Percentiles rank a stretch among this genome's conserved stretches.
These are phyloP conservation scores for Arrhamphus sclerolepis DNA, from an alignment of 2,797 vertebrate genomes.

Conservation along the genomic window DNA sequence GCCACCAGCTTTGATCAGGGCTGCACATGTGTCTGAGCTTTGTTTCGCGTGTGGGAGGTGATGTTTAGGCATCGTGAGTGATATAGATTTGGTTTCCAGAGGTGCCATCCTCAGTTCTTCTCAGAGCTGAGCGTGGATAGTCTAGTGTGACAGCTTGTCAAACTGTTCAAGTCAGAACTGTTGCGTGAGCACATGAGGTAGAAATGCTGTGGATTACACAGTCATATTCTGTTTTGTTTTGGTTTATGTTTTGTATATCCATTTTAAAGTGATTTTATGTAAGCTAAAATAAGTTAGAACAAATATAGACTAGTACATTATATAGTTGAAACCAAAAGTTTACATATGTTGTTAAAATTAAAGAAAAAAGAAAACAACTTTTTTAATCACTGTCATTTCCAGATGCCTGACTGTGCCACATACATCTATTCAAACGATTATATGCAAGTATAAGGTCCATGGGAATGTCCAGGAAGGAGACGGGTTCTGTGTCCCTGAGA, in stretches of 20 bases:
- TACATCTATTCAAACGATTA: too few species aligned
- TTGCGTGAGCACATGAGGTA: conserved; percentile 39
- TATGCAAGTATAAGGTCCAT: too few species aligned
- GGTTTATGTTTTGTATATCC: conserved; percentile 20
- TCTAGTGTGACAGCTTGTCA: conserved; percentile 63
- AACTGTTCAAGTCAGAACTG: conserved; percentile 56
- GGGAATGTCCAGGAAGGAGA: too few species aligned
- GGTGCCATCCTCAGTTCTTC: conserved; percentile 47
- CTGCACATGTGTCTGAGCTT: conserved; percentile 2
- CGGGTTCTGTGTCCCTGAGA: too few species aligned
- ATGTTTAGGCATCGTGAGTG: conserved; percentile 34
- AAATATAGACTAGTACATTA: background rate
- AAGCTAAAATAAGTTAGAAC: background rate
- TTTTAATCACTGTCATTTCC: too few species aligned
- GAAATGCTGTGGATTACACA: conserved; percentile 37
- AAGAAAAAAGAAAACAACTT: too few species aligned
- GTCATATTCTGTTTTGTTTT: conserved; percentile 31
- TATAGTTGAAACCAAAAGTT: too few species aligned
- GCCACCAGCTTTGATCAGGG: conserved; percentile 2
- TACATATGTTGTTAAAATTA: background rate
- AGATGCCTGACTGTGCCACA: too few species aligned
- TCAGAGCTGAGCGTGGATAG: conserved; percentile 50
- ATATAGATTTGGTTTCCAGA: conserved; percentile 49
- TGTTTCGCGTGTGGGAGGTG: conserved; percentile 24
- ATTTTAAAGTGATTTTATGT: background rate